These are phyloP conservation scores for Eilema griseolum DNA, from an alignment of 2,888 invertebrate genomes.

Conservation along the genomic window DNA sequence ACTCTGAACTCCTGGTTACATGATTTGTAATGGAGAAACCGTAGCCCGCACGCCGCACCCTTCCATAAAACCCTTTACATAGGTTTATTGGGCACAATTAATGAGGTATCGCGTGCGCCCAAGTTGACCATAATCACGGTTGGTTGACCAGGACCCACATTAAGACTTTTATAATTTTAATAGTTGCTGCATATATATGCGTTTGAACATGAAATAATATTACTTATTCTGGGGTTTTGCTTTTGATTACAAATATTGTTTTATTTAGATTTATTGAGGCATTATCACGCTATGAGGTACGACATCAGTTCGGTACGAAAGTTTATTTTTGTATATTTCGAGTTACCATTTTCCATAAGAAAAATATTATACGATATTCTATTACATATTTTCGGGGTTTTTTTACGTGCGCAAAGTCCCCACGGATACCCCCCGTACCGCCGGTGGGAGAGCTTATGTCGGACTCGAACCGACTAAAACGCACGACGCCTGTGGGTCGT, in stretches of 20 bases:
- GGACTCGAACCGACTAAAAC: no score
- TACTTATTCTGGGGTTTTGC: not conserved
- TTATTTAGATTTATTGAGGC: slow-evolving; percentile 1
- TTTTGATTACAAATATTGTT: slow-evolving; percentile 1
- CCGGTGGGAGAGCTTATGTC: no score
- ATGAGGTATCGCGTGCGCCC: not conserved
- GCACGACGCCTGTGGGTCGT: no score
- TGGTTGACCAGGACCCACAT: not conserved
- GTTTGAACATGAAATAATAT: slow-evolving; percentile 2
- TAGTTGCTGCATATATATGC: not conserved
- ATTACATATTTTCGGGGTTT: no score
- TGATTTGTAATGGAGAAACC: not conserved
- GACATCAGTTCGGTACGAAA: not conserved
- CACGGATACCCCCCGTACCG: no score
- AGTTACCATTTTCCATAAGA: not conserved
- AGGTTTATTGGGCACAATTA: not conserved
- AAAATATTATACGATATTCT: not conserved
- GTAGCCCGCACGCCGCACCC: not conserved
- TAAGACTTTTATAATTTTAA: not conserved
- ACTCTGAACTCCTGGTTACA: not conserved
- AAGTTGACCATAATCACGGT: slow-evolving; percentile 1
- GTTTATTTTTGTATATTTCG: not conserved
- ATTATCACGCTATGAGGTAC: slow-evolving; percentile 2
- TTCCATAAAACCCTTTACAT: not conserved
- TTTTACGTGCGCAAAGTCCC: no score